A percentile compares a stretch with the other conserved stretches of the same genome.
Evolutionary conservation across 2,113 vertebrate species (phyloP).

Genomic region (Ariopsis seemanni): DNA sequence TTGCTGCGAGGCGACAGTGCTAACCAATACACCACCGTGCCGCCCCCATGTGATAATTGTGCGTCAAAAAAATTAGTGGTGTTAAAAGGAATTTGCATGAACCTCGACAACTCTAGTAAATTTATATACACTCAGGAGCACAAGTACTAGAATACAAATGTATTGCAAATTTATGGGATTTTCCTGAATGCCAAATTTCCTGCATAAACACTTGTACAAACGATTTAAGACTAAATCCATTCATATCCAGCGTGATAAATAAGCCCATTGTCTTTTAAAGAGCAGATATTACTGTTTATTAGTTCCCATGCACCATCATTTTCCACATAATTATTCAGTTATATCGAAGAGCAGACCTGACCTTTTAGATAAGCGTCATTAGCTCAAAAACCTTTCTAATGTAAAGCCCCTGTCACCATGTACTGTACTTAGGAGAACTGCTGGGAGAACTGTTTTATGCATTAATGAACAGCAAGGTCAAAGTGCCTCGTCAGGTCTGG

Average conservation of each 20-base stretch:
- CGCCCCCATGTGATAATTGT: too few species aligned
- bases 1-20: too few species aligned
- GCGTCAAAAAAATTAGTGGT: too few species aligned
- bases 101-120: not conserved
- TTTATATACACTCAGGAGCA: not conserved
- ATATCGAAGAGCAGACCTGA: not conserved
- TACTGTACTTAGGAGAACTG: constrained; percentile 51
- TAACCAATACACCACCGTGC: too few species aligned
- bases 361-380: constrained; percentile 59
- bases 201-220: not conserved
- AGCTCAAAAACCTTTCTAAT: constrained; percentile 59
- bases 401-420: constrained; percentile 54
- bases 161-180: not conserved
- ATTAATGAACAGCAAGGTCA: constrained; percentile 71
- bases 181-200: not conserved
- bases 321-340: constrained; percentile 28
- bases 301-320: constrained; percentile 7
- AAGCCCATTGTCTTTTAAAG: not conserved
- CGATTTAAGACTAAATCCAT: not conserved
- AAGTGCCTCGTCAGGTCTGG: constrained; percentile 61
- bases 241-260: not conserved
- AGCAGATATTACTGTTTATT: constrained; percentile 1
- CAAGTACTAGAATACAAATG: not conserved
- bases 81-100: too few species aligned
- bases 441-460: constrained; percentile 64